Evolutionary conservation across 2,797 vertebrate genomes (phyloP).

Genomic region (Gadopsis marmoratus): DNA sequence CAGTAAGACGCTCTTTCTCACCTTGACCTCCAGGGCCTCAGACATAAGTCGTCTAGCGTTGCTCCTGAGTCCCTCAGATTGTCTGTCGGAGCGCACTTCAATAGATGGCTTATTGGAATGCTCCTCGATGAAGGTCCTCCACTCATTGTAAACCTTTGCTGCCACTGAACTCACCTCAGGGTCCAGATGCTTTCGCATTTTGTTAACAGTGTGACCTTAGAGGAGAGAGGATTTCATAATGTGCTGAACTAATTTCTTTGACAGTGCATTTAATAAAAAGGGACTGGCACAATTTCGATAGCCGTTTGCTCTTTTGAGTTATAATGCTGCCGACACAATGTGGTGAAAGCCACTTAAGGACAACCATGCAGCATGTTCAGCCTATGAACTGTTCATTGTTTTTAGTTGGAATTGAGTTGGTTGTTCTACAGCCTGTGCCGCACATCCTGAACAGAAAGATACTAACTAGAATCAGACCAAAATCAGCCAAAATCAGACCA

Average conservation of each 20-base stretch:
- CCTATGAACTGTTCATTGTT: not conserved
- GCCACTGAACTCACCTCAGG: slow-evolving; percentile 89
- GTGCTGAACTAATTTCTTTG: slow-evolving; percentile 20
- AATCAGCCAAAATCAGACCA: no score
- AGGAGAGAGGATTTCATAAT: slow-evolving; percentile 31
- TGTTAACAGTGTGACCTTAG: slow-evolving; percentile 90
- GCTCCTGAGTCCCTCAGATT: slow-evolving; percentile 89
- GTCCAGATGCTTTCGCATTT: slow-evolving; percentile 88
- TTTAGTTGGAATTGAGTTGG: not conserved
- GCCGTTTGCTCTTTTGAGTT: slow-evolving; percentile 5
- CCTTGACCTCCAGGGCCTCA: slow-evolving; percentile 91
- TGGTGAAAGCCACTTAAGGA: not conserved
- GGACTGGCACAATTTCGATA: not conserved
- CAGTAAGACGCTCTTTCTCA: slow-evolving; percentile 63
- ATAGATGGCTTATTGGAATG: slow-evolving; percentile 91
- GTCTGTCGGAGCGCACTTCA: slow-evolving; percentile 92
- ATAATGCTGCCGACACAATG: slow-evolving; percentile 3
- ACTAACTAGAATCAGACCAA: not conserved
- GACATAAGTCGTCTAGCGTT: slow-evolving; percentile 91
- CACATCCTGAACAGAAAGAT: not conserved
- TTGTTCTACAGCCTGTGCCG: not conserved
- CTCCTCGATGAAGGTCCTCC: slow-evolving; percentile 91
- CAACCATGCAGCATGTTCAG: not conserved
- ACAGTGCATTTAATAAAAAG: slow-evolving; percentile 1
- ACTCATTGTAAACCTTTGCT: slow-evolving; percentile 87